Evolutionary conservation across 2,113 vertebrate genomes (phyloP), one percentile per base, ranked within the genome.

Genomic region (Notarius lentiginosus): DNA sequence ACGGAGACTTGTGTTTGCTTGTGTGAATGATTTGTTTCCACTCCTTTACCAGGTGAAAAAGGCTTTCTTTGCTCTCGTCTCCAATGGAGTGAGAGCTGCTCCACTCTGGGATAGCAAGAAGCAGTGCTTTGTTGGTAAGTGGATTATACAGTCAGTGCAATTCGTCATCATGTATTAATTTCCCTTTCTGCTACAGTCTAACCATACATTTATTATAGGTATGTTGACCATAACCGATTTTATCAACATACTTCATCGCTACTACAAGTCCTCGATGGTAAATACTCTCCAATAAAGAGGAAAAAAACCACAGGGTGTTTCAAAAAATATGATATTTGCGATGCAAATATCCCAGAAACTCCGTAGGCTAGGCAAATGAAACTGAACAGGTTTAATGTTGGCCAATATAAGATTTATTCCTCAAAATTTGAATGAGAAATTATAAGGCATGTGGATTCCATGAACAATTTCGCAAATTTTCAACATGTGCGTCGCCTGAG

Each of bases 191-290:
- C 30, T 47, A 8, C 7, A 56, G 49, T 41, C 5, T 87, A 30
- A 76, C 24, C 61, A 65, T 51, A 87, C 2, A 24, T 87, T 68
- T 66, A 24, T 66, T 87, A 53, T 92, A 98, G 97, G 97, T 73
- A 99, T 99, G 97, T 93, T 99, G 87, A 99, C 98, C 88, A 99
- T 99, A 94, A 99, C 98, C 11, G 98, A 99, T 93, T 99, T 99
- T 92, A 99, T 99, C 92, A 99, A 98, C 91, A 99, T 99, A 89
- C 95, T 99, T 73, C 98, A 99, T 93, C 97, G 97, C 76, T 99
- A 99, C 93, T 99, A 99, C 95, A 99, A 99, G 83, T 99, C 98
- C 1, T 96, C 98, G 82, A 93, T 99, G 97, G 98, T 99, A 94
- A 96, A 95, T 88, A 24, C 18, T 81, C 18, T 47, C 0, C 14